phyloP scores from a whole-genome alignment of 2,113 vertebrate species.

The Epinephelus lanceolatus region DNA sequence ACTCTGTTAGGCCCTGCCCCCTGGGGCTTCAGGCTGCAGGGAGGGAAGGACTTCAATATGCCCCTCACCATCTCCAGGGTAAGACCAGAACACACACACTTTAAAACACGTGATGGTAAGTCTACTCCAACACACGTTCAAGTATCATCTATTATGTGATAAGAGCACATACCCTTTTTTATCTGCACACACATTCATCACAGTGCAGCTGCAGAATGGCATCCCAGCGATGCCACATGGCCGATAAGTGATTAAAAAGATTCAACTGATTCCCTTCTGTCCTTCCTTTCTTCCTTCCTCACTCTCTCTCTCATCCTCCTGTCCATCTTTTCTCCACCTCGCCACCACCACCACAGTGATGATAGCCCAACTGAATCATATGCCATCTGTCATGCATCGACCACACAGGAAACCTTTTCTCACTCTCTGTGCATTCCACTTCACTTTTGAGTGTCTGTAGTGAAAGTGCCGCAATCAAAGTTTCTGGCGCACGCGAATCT shows the following conservation, averaged over 20 bases:
- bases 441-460: constrained; percentile 30
- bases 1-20: constrained; percentile 92
- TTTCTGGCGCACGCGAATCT: constrained; percentile 40
- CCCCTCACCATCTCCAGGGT: constrained; percentile 96
- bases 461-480: constrained; percentile 47
- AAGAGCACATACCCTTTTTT: constrained; percentile 3
- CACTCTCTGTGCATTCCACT: constrained; percentile 31
- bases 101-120: constrained; percentile 4
- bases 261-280: constrained; percentile 12
- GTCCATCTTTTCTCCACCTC: constrained; percentile 28
- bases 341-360: constrained; percentile 22
- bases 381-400: constrained; percentile 64
- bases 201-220: constrained; percentile 17
- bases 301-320: neutral
- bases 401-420: constrained; percentile 53
- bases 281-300: neutral
- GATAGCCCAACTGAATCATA: constrained; percentile 43
- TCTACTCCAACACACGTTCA: neutral
- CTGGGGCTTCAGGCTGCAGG: constrained; percentile 98
- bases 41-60: constrained; percentile 98
- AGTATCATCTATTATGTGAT: neutral
- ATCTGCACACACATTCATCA: constrained; percentile 19
- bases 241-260: constrained; percentile 27
- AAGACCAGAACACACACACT: constrained; percentile 71
- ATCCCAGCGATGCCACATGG: constrained; percentile 21